Base-by-base conservation (phyloP, 2,113 vertebrate species). In the Girardinichthys multiradiatus region DNA sequence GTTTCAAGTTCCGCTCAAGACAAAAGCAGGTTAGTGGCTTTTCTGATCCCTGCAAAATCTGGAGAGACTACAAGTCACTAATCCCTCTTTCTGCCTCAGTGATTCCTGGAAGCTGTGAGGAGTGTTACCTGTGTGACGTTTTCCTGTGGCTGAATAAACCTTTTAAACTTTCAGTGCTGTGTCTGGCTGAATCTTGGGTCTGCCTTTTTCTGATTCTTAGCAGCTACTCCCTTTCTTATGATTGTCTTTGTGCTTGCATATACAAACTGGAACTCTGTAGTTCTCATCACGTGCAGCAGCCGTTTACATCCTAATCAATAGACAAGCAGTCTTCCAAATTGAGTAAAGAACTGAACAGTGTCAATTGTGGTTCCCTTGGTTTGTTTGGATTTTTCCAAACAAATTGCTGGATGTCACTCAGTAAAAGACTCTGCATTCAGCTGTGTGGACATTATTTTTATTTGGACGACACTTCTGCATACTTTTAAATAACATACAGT, bases 241-340 rank as follows among this genome's bases (percentile, higher is more conserved):
- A 79, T 63, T 74, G 35, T 65, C 33, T 71, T 58, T 64, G 2
- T 74, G 48, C 27, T 42, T 61, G 42, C 12, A 33, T 26, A n/a
- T 30, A 63, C 51, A 9, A 54, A 54, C 28, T 70, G 48, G 66
- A 74, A 60, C 57, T 65, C 28, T 33, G 0, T 24, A 58, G 67
- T 73, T 60, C 76, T 82, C 89, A 87, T 90, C 84, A 70, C 74
- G 76, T 27, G 86, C 87, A 58, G 79, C 62, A 67, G 80, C 78
- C 83, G 80, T 89, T 87, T 77, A 64, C 85, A 85, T 90, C 79
- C 74, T 79, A 78, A 84, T 86, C 88, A 89, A 89, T 83, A 82
- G 85, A 71, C 80, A 76, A 72, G 76, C 64, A 63, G 74, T 51
- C 33, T 35, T 45, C 48, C 57, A 76, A 77, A 79, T 76, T 70